These are phyloP conservation scores for Agonopterix subpropinquella DNA, from an alignment of 2,888 invertebrate genomes.

Conservation along the genomic window DNA sequence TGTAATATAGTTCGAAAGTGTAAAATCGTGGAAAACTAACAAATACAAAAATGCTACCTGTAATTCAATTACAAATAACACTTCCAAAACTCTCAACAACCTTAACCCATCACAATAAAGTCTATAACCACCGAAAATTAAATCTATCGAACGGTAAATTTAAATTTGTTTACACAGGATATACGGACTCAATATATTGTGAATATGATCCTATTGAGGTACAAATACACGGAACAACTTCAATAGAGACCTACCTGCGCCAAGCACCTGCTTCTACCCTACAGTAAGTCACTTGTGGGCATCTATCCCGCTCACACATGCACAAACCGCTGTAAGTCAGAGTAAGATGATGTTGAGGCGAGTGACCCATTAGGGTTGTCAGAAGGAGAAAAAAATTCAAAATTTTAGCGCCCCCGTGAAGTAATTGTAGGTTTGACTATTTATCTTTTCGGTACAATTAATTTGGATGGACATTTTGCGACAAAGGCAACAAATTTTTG, in stretches of 20 bases:
- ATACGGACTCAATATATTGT: slow-evolving; percentile 15
- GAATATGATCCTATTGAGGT: slow-evolving; percentile 38
- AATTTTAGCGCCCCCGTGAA: slow-evolving; percentile 67
- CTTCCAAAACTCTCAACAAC: neutral
- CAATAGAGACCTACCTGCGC: slow-evolving; percentile 59
- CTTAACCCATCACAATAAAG: neutral
- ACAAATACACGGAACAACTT: slow-evolving; percentile 47
- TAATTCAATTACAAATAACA: slow-evolving; percentile 1
- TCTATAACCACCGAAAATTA: slow-evolving; percentile 1
- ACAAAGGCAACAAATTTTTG: neutral
- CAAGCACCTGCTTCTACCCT: slow-evolving; percentile 48
- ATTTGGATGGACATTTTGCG: slow-evolving; percentile 12
- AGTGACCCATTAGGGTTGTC: no score
- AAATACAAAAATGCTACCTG: slow-evolving; percentile 23
- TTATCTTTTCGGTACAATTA: slow-evolving; percentile 9
- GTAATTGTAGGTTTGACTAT: slow-evolving; percentile 18
- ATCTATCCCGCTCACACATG: no score
- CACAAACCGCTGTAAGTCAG: no score
- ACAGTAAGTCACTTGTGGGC: slow-evolving; percentile 6
- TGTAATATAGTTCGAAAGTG: slow-evolving; percentile 29
- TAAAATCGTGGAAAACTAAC: slow-evolving; percentile 40
- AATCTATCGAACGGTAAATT: neutral
- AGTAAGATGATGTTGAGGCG: slow-evolving; percentile 7
- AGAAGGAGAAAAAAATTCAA: slow-evolving; percentile 20
- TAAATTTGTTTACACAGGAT: slow-evolving; percentile 14